Conservation (phyloP, 2,888 invertebrate genomes). For the Liopterus haemorrhoidalis region DNA sequence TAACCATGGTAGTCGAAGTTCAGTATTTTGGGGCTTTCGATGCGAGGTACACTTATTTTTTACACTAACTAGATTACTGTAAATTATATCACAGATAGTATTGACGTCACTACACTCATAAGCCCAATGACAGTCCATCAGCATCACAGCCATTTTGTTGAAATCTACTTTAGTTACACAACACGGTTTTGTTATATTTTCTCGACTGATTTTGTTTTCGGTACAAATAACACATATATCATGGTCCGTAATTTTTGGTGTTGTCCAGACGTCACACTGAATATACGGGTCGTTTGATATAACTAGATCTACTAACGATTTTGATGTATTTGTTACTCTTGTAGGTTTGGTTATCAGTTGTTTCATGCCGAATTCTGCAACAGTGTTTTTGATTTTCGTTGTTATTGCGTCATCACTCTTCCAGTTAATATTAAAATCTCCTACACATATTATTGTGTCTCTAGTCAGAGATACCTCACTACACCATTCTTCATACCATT, state of each 20-base stretch:
- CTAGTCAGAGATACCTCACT: background rate
- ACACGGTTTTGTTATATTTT: background rate
- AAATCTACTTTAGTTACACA: background rate
- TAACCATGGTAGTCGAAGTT: background rate
- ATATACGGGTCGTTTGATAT: constrained; percentile 1
- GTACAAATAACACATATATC: background rate
- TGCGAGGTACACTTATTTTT: background rate
- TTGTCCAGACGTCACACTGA: background rate
- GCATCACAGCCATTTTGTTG: background rate
- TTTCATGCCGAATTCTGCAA: background rate
- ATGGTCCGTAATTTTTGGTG: constrained; percentile 1
- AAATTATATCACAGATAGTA: background rate
- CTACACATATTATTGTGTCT: background rate
- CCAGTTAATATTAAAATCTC: constrained; percentile 2
- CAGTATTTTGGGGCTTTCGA: background rate
- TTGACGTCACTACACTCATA: background rate
- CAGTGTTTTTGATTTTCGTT: background rate
- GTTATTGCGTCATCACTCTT: background rate
- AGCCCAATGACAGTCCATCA: background rate
- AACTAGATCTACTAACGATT: background rate
- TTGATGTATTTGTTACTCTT: background rate
- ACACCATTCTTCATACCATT: background rate
- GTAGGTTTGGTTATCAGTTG: background rate
- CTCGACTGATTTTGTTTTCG: background rate
- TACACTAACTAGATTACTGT: background rate